Evolutionary conservation across 2,888 invertebrate species (phyloP), one percentile per base, ranked within the genome.

Genomic region (Orchestes rusci): DNA sequence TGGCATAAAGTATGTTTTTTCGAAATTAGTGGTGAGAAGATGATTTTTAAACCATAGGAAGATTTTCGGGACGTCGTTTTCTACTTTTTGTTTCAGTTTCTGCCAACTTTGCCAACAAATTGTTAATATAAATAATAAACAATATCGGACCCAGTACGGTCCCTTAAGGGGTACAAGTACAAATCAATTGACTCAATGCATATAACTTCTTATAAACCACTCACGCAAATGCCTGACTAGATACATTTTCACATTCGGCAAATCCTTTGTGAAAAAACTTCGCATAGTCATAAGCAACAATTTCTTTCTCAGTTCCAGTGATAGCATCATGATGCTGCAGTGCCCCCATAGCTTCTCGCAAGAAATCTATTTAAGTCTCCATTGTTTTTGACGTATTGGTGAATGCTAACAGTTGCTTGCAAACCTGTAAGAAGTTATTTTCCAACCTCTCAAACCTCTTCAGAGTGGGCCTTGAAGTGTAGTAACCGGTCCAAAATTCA

Each of bases 401-500:
- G 16, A 84, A 50, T 0, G 80, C 75, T 46, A 80, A 76, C 1
- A 90, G 60, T 55, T 89, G 88, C 59, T 90, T 90, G 39, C 77
- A 46, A 10, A 42, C 83, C 71, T 89, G 88, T 13, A 88, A 60
- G 44, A 82, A 77, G 53, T 78, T 80, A 56, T 87, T 87, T 1
- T 81, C 82, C 51, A 76, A 69, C 20, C 88, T 72, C 61, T 87
- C 86, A 53, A 78, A 84, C 51, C 76, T 79, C 60, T 90, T 90
- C 1, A 84, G 71, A 0, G 86, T 82, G 0, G 90, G 88, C 7
- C 90, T 73, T 0, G 90, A 90, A 0, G 84, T 82, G 59, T 79
- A 91, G 59, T 87, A 91, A 0, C 96, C 96, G 0, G 94, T 90
- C 96, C 96, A 97, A 62, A 82, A 96, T 0, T 86, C 74, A 56